A percentile compares a stretch with the other conserved stretches of the same genome.
These are phyloP conservation scores for Leucophenga varia DNA, from an alignment of 1,140 invertebrate genomes.

Conservation along the genomic window DNA sequence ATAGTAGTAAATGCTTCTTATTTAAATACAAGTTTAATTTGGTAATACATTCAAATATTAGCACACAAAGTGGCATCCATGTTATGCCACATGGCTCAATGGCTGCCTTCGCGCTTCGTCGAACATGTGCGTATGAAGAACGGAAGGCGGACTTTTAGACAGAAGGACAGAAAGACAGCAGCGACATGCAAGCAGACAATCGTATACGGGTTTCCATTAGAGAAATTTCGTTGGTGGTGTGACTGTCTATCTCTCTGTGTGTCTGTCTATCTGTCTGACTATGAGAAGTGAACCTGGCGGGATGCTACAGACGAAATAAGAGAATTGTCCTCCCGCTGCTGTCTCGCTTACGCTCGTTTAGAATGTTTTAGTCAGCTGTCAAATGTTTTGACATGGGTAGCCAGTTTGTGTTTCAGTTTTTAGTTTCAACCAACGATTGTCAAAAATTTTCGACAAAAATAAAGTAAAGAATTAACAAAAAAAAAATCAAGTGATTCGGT, in stretches of 20 bases:
- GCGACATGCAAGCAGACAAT: conserved; percentile 1
- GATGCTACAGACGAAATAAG: no score
- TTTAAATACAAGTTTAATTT: no score
- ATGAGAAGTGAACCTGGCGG: no score
- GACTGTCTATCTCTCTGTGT: no score
- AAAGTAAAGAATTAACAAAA: no score
- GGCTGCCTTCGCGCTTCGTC: conserved; percentile 11
- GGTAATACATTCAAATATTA: no score
- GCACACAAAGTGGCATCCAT: conserved; percentile 33
- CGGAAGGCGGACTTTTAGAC: conserved; percentile 22
- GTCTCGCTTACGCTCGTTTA: conserved; percentile 31
- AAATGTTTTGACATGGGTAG: conserved; percentile 56
- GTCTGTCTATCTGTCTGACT: conserved; percentile 21
- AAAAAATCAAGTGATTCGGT: no score
- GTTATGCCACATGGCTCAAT: conserved; percentile 40
- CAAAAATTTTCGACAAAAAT: conserved; percentile 26
- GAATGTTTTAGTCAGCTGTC: conserved; percentile 56
- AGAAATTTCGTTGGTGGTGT: conserved; percentile 26
- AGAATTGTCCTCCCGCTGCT: conserved; percentile 11
- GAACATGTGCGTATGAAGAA: conserved; percentile 29
- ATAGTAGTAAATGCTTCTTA: no score
- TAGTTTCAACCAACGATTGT: conserved; percentile 21
- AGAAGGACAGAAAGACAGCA: conserved; percentile 4
- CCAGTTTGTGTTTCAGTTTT: conserved; percentile 12
- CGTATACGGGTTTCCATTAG: conserved; percentile 2